A percentile compares a stretch with the other conserved stretches of the same genome.
These are phyloP conservation scores for Stegodyphus dumicola DNA, from an alignment of 1,140 invertebrate species.

Conservation along the genomic window DNA sequence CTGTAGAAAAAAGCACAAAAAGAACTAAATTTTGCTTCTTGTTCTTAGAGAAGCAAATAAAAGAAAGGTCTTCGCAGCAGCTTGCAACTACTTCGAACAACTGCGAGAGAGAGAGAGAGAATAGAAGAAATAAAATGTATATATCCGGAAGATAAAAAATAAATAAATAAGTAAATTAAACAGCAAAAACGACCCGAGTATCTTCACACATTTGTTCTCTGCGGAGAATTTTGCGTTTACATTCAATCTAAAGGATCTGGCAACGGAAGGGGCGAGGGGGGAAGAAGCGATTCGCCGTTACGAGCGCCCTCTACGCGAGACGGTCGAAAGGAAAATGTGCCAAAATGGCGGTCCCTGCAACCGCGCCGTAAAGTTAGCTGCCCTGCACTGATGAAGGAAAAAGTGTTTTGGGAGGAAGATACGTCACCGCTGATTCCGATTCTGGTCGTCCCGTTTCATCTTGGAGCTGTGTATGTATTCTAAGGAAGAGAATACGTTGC, in stretches of 20 bases:
- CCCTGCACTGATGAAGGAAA: slow-evolving; percentile 26
- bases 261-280: slow-evolving; percentile 17
- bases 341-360: slow-evolving; percentile 27
- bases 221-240: slow-evolving; percentile 39
- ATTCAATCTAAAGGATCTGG: slow-evolving; percentile 39
- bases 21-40: neutral
- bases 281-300: neutral
- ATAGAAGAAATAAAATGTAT: neutral
- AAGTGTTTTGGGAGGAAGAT: slow-evolving; percentile 4
- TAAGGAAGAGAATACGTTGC: neutral
- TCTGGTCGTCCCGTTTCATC: neutral
- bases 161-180: slow-evolving; percentile 38
- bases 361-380: slow-evolving; percentile 21
- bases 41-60: neutral
- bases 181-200: slow-evolving; percentile 18
- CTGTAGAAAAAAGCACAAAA: neutral
- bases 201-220: slow-evolving; percentile 43
- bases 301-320: slow-evolving; percentile 13
- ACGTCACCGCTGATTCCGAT: neutral
- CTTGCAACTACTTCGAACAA: slow-evolving; percentile 19
- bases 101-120: neutral
- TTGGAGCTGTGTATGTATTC: slow-evolving; percentile 36
- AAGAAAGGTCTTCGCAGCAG: slow-evolving; percentile 4
- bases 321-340: slow-evolving; percentile 18
- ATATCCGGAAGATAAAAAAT: slow-evolving; percentile 4